phyloP scores from a whole-genome alignment of 2,797 vertebrate species.

The Jordanella pulchra region DNA sequence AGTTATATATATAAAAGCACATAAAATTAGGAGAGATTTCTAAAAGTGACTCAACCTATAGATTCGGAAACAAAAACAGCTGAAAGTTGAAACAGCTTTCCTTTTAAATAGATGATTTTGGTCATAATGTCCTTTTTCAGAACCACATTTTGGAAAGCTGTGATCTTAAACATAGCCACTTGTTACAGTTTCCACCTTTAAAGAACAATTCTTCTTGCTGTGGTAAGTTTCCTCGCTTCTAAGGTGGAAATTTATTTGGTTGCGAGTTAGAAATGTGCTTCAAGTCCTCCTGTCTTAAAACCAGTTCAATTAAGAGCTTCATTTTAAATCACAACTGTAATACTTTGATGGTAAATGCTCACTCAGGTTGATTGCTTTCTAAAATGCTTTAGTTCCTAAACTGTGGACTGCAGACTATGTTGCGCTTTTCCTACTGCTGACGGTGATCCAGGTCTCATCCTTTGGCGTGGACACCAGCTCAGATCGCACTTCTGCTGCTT shows the following conservation, averaged over 20 bases:
- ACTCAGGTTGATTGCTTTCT: background rate
- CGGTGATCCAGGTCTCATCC: constrained; percentile 94
- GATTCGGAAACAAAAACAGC: background rate
- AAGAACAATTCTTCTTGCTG: background rate
- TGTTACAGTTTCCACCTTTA: background rate
- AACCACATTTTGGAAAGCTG: background rate
- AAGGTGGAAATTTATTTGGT: background rate
- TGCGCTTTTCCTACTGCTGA: constrained; percentile 84
- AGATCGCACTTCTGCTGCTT: constrained; percentile 88
- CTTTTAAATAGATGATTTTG: background rate
- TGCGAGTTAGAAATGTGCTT: background rate
- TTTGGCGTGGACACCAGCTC: constrained; percentile 92
- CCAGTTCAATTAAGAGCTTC: background rate
- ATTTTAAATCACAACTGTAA: constrained; percentile 4
- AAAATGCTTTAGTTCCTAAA: background rate
- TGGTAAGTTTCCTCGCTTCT: background rate
- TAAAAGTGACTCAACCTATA: background rate
- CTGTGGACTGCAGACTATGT: background rate
- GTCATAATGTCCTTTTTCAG: background rate
- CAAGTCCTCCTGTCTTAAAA: background rate
- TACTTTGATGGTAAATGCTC: constrained; percentile 19
- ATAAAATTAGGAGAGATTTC: background rate
- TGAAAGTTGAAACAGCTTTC: background rate
- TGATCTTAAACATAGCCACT: background rate
- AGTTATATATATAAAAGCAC: background rate